phyloP scores from a whole-genome alignment of 37 sponge, comb jelly and placozoan species.

The Beroe ovata region DNA sequence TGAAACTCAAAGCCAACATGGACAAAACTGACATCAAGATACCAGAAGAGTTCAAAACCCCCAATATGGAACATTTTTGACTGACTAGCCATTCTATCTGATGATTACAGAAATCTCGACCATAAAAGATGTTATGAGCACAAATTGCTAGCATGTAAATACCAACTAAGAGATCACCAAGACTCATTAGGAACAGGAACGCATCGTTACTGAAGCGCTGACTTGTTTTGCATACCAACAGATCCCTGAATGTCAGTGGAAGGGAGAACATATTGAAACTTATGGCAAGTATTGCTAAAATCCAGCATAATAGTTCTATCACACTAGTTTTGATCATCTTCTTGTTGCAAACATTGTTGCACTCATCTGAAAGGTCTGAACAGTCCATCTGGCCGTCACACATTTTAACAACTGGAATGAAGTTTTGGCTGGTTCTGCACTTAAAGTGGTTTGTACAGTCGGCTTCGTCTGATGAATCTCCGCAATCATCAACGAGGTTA shows the following conservation, averaged over 20 bases:
- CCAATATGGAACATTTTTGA: neutral
- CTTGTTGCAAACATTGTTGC: neutral
- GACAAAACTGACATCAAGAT: neutral
- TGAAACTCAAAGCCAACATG: constrained; percentile 6
- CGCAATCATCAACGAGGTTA: neutral
- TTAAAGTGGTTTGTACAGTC: neutral
- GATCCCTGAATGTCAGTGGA: neutral
- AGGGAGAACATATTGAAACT: neutral
- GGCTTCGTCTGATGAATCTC: neutral
- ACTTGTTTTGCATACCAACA: neutral
- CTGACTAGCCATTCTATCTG: neutral
- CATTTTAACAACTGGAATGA: neutral
- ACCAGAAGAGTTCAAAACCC: constrained; percentile 1
- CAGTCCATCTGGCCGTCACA: neutral
- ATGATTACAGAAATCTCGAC: neutral
- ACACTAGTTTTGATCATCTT: neutral
- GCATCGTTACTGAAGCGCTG: neutral
- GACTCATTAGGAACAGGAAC: neutral
- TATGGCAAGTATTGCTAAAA: neutral
- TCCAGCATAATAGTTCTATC: neutral
- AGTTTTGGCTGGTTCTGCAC: neutral
- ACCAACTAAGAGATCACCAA: neutral
- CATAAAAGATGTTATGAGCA: neutral
- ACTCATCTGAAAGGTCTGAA: neutral
- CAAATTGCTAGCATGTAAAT: neutral